Evolutionary conservation across 92 coral and sea anemone species (phyloP), one percentile per base, ranked within the genome.

Genomic region (Actinernus sp.): DNA sequence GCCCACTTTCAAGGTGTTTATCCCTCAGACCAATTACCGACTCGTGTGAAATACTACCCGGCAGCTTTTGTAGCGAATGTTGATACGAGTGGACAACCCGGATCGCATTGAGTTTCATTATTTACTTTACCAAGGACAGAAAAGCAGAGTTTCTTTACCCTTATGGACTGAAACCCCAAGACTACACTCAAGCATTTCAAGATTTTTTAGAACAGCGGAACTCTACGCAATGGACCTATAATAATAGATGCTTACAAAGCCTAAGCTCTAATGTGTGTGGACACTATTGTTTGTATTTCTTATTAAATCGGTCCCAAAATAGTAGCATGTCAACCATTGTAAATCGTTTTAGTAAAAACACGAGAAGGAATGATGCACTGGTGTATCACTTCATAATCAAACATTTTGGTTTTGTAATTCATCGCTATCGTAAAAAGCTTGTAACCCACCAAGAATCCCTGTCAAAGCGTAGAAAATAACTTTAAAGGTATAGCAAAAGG

Each of bases 91-190:
- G 50, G 23, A 3, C 39, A 31, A 4, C 63, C 55, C 3, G 80
- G 84, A 49, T 38, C 57, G 14, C 88, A 73, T 21, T 82, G 88
- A 82, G 26, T 63, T 12, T 63, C 73, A 2, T 63, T 80, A n/a
- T n/a, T 63, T 80, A 71, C 32, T 62, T 80, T 32, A 48, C 71
- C 38, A 43, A 74, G 20, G 82, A 78, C 20, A 23, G 34, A 26
- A 49, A 79, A 29, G 92, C 83, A 32, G 79, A 79, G 34, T 86
- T 79, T 44, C 78, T 73, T 52, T 56, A 86, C 49, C 65, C 78
- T 46, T 79, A 79, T 43, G 87, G 87, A 26, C 68, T 59, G 22
- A 60, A 60, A 4, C 79, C 90, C 0, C 59, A 64, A 49, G 40
- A 60, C 2, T 83, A 66, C 32, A 23, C 54, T 16, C 31, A 40